Percentiles rank a stretch among this genome's conserved stretches.
Evolutionary conservation across 2,888 invertebrate genomes (phyloP).

Genomic region (Acanthosoma haemorrhoidale): DNA sequence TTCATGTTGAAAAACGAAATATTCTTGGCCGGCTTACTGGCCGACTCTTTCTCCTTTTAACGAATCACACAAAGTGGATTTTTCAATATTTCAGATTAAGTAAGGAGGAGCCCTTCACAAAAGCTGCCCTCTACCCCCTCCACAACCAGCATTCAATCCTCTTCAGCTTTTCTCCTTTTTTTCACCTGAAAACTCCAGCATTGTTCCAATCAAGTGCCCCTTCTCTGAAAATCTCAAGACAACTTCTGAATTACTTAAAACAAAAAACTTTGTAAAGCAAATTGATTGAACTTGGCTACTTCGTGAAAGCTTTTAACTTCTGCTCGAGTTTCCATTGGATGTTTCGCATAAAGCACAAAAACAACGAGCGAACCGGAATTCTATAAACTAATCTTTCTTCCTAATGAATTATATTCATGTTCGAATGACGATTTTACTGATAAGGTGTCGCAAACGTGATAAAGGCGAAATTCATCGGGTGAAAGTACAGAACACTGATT

Average conservation of each 20-base stretch:
- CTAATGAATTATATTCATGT: no score
- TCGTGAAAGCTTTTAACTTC: not conserved
- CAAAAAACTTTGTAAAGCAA: constrained; percentile 14
- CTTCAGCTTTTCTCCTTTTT: not conserved
- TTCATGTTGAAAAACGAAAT: constrained; percentile 22
- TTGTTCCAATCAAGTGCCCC: constrained; percentile 26
- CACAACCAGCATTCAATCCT: not conserved
- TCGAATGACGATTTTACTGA: no score
- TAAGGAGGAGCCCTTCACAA: constrained; percentile 3
- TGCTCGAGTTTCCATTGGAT: not conserved
- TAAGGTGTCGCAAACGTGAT: no score
- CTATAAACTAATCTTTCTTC: not conserved
- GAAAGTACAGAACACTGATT: no score
- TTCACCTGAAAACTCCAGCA: constrained; percentile 21
- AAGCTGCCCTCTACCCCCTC: not conserved
- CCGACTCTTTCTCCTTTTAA: constrained; percentile 10
- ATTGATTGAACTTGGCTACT: constrained; percentile 2
- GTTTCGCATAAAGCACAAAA: not conserved
- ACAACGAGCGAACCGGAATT: not conserved
- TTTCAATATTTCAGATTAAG: constrained; percentile 36
- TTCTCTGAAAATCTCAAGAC: not conserved
- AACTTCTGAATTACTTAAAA: constrained; percentile 1
- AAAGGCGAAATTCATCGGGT: no score
- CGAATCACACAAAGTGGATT: constrained; percentile 34
- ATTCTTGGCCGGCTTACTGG: constrained; percentile 3